Conservation (phyloP, 1,140 invertebrate species). For the Druon quercuslanigerum region DNA sequence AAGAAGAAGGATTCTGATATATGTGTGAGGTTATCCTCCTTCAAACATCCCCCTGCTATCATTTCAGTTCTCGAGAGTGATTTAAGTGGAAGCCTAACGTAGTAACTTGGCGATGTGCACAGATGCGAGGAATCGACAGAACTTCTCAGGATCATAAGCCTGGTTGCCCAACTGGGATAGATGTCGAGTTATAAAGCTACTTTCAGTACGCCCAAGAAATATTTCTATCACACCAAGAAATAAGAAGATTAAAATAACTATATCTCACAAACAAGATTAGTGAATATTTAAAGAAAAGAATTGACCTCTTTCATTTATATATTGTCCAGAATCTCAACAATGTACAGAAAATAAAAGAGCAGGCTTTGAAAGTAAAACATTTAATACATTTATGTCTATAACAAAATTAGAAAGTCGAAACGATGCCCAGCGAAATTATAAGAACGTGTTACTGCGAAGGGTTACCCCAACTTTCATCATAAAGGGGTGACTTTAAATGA, state of each 20-base stretch:
- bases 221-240: slow-evolving; percentile 4
- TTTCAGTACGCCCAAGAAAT: slow-evolving; percentile 2
- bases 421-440: slow-evolving; percentile 6
- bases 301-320: too few relatives aligned
- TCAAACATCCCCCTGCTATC: slow-evolving; percentile 33
- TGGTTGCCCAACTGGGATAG: slow-evolving; percentile 31
- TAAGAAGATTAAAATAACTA: background rate
- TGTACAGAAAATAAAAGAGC: too few relatives aligned
- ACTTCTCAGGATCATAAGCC: slow-evolving; percentile 67
- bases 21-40: slow-evolving; percentile 11
- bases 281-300: too few relatives aligned
- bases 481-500: slow-evolving; percentile 56
- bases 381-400: slow-evolving; percentile 12
- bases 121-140: slow-evolving; percentile 76
- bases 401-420: background rate
- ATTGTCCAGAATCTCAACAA: too few relatives aligned
- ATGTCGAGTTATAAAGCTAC: slow-evolving; percentile 17
- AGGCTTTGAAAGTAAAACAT: background rate
- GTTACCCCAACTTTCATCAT: background rate
- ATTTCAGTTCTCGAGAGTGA: slow-evolving; percentile 60
- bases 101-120: slow-evolving; percentile 68
- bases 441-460: slow-evolving; percentile 15
- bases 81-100: slow-evolving; percentile 69
- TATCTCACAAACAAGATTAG: too few relatives aligned
- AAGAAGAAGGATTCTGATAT: slow-evolving; percentile 22